Conservation (phyloP, 2,797 vertebrate species). For the Sebastiscus tertius region DNA sequence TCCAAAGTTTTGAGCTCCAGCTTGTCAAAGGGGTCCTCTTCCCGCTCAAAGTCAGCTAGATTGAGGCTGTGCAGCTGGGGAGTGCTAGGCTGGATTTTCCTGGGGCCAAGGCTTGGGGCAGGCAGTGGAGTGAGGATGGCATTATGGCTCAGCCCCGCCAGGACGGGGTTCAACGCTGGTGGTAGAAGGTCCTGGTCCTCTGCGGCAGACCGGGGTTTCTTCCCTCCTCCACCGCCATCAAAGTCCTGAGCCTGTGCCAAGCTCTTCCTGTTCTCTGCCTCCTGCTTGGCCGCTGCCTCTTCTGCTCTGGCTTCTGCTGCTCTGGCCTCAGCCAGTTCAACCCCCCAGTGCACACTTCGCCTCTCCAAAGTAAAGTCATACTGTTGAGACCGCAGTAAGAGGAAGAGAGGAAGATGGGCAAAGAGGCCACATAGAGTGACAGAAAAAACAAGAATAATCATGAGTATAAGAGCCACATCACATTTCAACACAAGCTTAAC, state of each 20-base stretch:
- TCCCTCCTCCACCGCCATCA: slow-evolving; percentile 66
- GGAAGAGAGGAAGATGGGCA: background rate
- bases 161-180: slow-evolving; percentile 92
- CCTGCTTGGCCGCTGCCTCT: slow-evolving; percentile 79
- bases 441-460: background rate
- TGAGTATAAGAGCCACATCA: background rate
- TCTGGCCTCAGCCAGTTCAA: slow-evolving; percentile 88
- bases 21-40: slow-evolving; percentile 98
- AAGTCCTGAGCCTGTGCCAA: slow-evolving; percentile 76
- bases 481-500: background rate
- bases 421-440: background rate
- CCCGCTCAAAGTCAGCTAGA: slow-evolving; percentile 96
- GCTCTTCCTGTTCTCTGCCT: slow-evolving; percentile 78
- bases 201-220: slow-evolving; percentile 55
- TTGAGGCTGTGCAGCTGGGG: slow-evolving; percentile 90
- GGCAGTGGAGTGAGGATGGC: slow-evolving; percentile 94
- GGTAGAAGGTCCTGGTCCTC: slow-evolving; percentile 83
- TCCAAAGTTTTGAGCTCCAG: slow-evolving; percentile 96
- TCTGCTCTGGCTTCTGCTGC: slow-evolving; percentile 86
- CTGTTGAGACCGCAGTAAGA: slow-evolving; percentile 72
- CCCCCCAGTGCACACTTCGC: slow-evolving; percentile 89
- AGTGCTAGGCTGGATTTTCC: slow-evolving; percentile 82
- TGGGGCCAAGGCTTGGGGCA: slow-evolving; percentile 87
- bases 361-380: slow-evolving; percentile 97
- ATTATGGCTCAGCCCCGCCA: slow-evolving; percentile 92